Evolutionary conservation across 2,113 vertebrate species (phyloP), one percentile per base, ranked within the genome.

Genomic region (Sakesphorus luctuosus): DNA sequence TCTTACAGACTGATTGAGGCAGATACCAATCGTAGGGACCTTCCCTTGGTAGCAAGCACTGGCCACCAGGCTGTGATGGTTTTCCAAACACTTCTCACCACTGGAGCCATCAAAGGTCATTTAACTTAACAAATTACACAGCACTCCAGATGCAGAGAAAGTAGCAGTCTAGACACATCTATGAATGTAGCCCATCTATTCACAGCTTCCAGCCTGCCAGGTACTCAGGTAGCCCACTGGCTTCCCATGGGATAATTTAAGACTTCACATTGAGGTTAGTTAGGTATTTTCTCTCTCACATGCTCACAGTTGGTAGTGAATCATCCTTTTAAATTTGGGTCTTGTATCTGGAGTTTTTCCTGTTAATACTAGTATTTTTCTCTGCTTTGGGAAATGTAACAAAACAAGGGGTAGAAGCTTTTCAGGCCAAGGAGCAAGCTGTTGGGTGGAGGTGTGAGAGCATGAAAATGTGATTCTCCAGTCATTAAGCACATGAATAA

Each of bases 191-290:
- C 20, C 31, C 44, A 10, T 21, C 53, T 73, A n/a, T 35, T 66
- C 59, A 50, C 26, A 74, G 18, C 63, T 82, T 78, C 49, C 76
- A 89, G 20, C 10, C 35, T 75, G 52, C 13, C 36, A 80, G 62
- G 25, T 0, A 0, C 18, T 66, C 49, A 59, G 29, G 46, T 5
- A 79, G 4, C 7, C 11, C 9, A 4, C 11, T 47, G 55, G 23
- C 31, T 73, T 85, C 46, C 24, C 26, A 17, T 38, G n/a, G 67
- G 3, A 40, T 17, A 28, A 86, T 84, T 90, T 89, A 33, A 80
- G 26, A 33, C 59, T 73, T 68, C 28, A 7, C 21, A 18, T 76
- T 76, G 66, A 62, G n/a, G 21, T 76, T 69, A 53, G 44, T 29
- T 49, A 11, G 19, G 18, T 35, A 24, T 77, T 73, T 73, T 43